Evolutionary conservation across 2,888 invertebrate genomes (phyloP).

Genomic region (Eupithecia inturbata): DNA sequence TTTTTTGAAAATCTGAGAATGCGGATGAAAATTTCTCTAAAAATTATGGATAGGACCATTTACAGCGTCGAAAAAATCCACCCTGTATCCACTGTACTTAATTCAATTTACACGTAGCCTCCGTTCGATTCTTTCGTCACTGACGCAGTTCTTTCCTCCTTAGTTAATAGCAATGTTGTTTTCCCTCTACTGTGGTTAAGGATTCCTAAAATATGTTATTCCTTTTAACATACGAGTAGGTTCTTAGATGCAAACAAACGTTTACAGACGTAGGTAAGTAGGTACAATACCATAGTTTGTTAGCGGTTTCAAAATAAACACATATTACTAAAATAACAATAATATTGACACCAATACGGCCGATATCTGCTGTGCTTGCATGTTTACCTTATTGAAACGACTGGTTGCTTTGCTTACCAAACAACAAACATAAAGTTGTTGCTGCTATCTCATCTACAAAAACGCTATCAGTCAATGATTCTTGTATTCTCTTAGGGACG

Average conservation of each 20-base stretch:
- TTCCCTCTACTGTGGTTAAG: not conserved
- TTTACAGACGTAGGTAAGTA: not conserved
- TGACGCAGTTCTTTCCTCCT: not conserved
- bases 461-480: not conserved
- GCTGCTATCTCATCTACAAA: not conserved
- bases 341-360: not conserved
- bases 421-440: not conserved
- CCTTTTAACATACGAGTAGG: not conserved
- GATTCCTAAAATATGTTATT: not conserved
- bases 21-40: too few relatives aligned
- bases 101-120: not conserved
- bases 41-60: too few relatives aligned
- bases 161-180: not conserved
- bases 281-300: not conserved
- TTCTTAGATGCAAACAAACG: not conserved
- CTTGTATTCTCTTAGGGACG: not conserved
- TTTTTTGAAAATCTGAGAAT: too few relatives aligned
- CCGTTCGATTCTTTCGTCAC: not conserved
- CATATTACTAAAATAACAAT: not conserved
- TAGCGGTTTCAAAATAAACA: not conserved
- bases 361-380: not conserved
- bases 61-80: too few relatives aligned
- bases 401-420: not conserved
- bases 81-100: too few relatives aligned
- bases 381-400: not conserved